These are phyloP conservation scores for Ceratina australensis DNA, from an alignment of 1,140 invertebrate genomes.

Conservation along the genomic window DNA sequence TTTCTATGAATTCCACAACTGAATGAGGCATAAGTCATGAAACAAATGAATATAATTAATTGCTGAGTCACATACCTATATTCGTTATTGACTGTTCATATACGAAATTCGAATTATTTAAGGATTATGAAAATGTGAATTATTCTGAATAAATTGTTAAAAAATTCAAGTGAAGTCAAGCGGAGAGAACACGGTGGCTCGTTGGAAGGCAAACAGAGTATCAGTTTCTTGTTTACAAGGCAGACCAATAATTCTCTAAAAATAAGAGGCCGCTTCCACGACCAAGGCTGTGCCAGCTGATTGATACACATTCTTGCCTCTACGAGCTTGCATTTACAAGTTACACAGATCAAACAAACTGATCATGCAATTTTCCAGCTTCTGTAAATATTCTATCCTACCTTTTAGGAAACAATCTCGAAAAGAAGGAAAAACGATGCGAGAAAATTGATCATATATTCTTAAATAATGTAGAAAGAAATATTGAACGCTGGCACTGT, in stretches of 20 bases:
- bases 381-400: too few species aligned
- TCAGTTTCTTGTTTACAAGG: constrained; percentile 32
- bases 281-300: constrained; percentile 7
- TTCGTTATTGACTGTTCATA: too few species aligned
- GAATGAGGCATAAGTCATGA: too few species aligned
- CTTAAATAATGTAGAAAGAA: too few species aligned
- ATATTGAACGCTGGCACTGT: too few species aligned
- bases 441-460: too few species aligned
- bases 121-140: neutral
- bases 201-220: constrained; percentile 5
- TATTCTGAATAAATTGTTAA: neutral
- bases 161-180: neutral
- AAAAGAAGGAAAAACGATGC: too few species aligned
- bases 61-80: too few species aligned
- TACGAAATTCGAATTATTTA: too few species aligned
- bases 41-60: too few species aligned
- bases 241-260: constrained; percentile 32
- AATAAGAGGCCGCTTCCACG: constrained; percentile 24
- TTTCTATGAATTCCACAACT: too few species aligned
- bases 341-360: neutral
- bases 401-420: too few species aligned
- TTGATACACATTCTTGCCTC: neutral
- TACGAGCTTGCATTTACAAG: neutral
- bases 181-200: neutral
- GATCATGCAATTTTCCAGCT: neutral